These are phyloP conservation scores for Temnothorax nylanderi DNA, from an alignment of 1,140 invertebrate genomes.

Conservation along the genomic window DNA sequence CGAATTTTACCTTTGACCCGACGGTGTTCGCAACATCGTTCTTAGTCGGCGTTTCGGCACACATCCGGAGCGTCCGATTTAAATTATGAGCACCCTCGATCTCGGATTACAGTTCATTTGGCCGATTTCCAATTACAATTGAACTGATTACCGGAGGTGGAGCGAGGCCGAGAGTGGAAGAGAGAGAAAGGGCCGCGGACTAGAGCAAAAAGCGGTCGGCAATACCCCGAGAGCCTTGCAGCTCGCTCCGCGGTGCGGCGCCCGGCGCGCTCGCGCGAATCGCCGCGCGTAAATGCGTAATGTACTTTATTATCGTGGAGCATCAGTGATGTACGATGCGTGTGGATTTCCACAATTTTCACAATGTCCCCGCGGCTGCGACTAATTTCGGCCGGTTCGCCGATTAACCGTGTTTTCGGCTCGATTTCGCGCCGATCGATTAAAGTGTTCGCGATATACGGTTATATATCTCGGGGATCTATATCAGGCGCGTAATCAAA, in stretches of 20 bases:
- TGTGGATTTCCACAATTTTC: conserved; percentile 65
- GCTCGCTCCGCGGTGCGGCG: not conserved
- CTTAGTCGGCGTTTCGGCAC: conserved; percentile 6
- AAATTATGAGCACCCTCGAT: conserved; percentile 72
- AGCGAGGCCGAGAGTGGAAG: not conserved
- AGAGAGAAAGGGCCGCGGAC: not conserved
- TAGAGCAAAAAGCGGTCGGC: conserved; percentile 65
- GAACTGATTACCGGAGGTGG: conserved; percentile 71
- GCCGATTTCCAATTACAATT: conserved; percentile 77
- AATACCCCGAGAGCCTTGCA: conserved; percentile 47
- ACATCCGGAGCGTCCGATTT: conserved; percentile 37
- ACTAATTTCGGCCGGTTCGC: conserved; percentile 46
- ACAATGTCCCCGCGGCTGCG: conserved; percentile 37
- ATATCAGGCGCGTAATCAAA: conserved; percentile 34
- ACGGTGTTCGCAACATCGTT: conserved; percentile 34
- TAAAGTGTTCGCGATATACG: conserved; percentile 14
- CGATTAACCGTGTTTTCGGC: conserved; percentile 38
- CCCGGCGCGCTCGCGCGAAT: conserved; percentile 23
- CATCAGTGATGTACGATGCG: conserved; percentile 53
- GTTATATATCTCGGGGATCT: conserved; percentile 35
- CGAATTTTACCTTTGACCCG: conserved; percentile 21
- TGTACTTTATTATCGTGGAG: conserved; percentile 68
- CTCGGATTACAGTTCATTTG: conserved; percentile 76
- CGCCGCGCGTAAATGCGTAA: conserved; percentile 61
- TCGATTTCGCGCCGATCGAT: conserved; percentile 40